Evolutionary conservation across 1,140 invertebrate genomes (phyloP).

Genomic region (Macrocentrus cingulum): DNA sequence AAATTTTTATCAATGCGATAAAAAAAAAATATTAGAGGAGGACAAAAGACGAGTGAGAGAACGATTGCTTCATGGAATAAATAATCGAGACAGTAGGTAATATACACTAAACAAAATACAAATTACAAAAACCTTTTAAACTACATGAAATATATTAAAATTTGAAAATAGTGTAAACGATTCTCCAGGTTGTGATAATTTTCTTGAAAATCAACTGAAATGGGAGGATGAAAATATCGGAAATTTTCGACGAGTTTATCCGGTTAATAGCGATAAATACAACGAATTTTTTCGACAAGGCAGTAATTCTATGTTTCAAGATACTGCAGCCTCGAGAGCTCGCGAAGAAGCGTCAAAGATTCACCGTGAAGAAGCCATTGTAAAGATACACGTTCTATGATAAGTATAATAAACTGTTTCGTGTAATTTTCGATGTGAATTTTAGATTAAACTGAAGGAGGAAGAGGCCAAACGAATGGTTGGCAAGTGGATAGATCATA

Average conservation of each 20-base stretch:
- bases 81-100: slow-evolving; percentile 50
- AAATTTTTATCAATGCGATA: slow-evolving; percentile 79
- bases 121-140: too few species aligned
- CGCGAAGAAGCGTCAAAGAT: slow-evolving; percentile 67
- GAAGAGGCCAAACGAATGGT: slow-evolving; percentile 38
- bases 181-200: slow-evolving; percentile 24
- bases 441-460: slow-evolving; percentile 40
- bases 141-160: slow-evolving; percentile 36
- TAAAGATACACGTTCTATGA: slow-evolving; percentile 35
- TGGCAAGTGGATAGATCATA: slow-evolving; percentile 40
- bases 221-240: slow-evolving; percentile 80
- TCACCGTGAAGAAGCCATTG: slow-evolving; percentile 66
- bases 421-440: slow-evolving; percentile 6
- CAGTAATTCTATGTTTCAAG: slow-evolving; percentile 71
- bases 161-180: slow-evolving; percentile 35
- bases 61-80: slow-evolving; percentile 63
- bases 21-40: slow-evolving; percentile 71
- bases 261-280: slow-evolving; percentile 62
- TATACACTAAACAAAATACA: too few species aligned
- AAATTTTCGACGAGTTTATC: slow-evolving; percentile 50
- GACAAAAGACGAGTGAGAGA: slow-evolving; percentile 69
- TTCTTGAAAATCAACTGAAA: slow-evolving; percentile 64
- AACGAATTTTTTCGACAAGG: slow-evolving; percentile 74
- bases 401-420: slow-evolving; percentile 1
- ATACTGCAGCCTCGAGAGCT: slow-evolving; percentile 75